Conservation (phyloP, 2,113 vertebrate genomes). For the Dromas ardeola region DNA sequence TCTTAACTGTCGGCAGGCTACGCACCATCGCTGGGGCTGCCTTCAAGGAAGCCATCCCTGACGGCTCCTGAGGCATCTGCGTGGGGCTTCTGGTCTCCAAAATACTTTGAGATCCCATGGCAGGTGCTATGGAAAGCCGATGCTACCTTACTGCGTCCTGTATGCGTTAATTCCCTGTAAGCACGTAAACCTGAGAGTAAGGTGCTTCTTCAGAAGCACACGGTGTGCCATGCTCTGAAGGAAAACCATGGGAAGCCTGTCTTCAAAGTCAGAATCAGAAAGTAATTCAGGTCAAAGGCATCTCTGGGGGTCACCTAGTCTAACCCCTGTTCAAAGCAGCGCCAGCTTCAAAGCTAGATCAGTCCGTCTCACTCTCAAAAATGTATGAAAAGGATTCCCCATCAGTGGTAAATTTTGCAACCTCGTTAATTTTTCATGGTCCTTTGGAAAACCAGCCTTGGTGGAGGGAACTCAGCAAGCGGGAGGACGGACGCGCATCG, state of each 20-base stretch:
- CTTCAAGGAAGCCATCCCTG: not conserved
- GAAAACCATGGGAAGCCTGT: not conserved
- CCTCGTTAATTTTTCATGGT: not conserved
- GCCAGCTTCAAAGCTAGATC: not conserved
- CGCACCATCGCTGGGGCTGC: accelerated
- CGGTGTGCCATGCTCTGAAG: not conserved
- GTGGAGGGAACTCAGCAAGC: not conserved
- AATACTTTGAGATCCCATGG: not conserved
- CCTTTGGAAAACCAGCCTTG: not conserved
- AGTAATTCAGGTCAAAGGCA: not conserved
- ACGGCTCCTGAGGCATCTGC: not conserved
- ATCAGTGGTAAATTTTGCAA: not conserved
- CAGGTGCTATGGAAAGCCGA: not conserved
- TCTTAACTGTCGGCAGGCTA: not conserved
- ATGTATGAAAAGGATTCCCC: not conserved
- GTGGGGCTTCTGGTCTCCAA: not conserved
- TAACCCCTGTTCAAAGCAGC: conserved; percentile 5
- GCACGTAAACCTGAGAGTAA: not conserved
- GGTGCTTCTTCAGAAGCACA: not conserved
- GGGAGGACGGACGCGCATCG: accelerated
- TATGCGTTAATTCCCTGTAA: not conserved
- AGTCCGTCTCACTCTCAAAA: not conserved
- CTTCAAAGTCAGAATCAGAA: not conserved
- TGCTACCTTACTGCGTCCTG: not conserved
- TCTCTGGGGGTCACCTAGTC: not conserved